Base-by-base conservation (phyloP, 2,888 invertebrate species). In the Stenichneumon culpator region DNA sequence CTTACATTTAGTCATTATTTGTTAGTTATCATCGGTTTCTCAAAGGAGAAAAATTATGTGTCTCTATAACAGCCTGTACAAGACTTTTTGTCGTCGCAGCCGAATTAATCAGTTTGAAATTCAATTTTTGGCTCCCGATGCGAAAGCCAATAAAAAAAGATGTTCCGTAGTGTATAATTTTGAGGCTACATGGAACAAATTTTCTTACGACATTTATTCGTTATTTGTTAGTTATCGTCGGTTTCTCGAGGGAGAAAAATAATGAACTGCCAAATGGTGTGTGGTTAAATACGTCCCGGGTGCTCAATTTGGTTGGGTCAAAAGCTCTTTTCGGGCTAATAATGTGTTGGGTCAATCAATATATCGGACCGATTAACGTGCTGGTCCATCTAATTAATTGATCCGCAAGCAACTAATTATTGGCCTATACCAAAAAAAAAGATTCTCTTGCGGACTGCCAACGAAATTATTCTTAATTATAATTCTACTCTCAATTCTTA, bases 101-200 rank as follows among this genome's bases (percentile, higher is more conserved):
- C 44, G 14, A 60, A 28, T 44, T 72, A 72, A 72, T 72, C 36
- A 57, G 44, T 44, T 22, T 3, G 50, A 28, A 60, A 60, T 9
- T 25, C 25, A 60, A 60, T 25, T 60, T 60, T 14, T 3, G 25
- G 14, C 0, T 60, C 14, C 25, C 0, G 22, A 11, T 11, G 25
- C 22, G 25, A 60, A 28, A 60, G 25, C 36, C 7, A 28, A 60
- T 60, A 14, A n/a, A 54, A 7, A 54, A 54, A 54, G 11, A 22
- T 19, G 36, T 36, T 36, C 36, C 7, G 7, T 1, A 54, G 54
- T 7, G 22, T 28, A 3, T 3, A 11, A 60, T 28, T 28, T 25
- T 3, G 7, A 9, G n/a, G 11, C 63, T 11, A 39, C 36, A 22
- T 47, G n/a, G 36, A 73, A 50, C 47, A 28, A 69, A 39, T 50